Evolutionary conservation across 2,797 vertebrate genomes (phyloP).

Genomic region (Sebastiscus tertius): DNA sequence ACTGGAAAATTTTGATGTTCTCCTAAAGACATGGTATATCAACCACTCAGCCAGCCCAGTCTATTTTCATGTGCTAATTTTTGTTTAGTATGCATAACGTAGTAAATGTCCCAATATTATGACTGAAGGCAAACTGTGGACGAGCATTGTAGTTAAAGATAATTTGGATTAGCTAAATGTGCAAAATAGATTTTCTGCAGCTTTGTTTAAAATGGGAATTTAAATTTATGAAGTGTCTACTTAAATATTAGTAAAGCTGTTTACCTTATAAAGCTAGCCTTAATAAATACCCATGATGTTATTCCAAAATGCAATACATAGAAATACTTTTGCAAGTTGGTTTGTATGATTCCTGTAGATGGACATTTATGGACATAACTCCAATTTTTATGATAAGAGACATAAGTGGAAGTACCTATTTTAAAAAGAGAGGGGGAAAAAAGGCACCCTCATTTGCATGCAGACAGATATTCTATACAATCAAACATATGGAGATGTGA

Average conservation of each 20-base stretch:
- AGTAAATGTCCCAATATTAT: conserved; percentile 38
- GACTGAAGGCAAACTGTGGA: conserved; percentile 43
- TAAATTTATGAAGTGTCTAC: conserved; percentile 8
- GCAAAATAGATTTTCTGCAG: conserved; percentile 41
- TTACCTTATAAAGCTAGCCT: not conserved
- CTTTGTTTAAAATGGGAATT: conserved; percentile 43
- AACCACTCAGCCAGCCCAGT: conserved; percentile 27
- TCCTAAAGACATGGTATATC: conserved; percentile 48
- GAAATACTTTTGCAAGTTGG: not conserved
- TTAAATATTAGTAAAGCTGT: conserved; percentile 15
- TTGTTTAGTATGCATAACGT: conserved; percentile 45
- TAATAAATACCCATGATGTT: not conserved
- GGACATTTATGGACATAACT: not conserved
- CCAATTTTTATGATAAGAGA: conserved; percentile 10
- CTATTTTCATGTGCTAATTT: conserved; percentile 44
- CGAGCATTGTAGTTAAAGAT: conserved; percentile 41
- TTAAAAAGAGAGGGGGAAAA: not conserved
- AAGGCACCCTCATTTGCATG: conserved; percentile 38
- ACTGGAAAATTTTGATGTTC: conserved; percentile 32
- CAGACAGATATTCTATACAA: conserved; percentile 31
- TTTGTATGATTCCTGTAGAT: not conserved
- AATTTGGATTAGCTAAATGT: conserved; percentile 51
- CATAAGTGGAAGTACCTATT: not conserved
- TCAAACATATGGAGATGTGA: conserved; percentile 48
- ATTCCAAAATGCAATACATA: not conserved